Base-by-base conservation (phyloP, 1,140 invertebrate genomes). In the Aphelinus atriplicis region DNA sequence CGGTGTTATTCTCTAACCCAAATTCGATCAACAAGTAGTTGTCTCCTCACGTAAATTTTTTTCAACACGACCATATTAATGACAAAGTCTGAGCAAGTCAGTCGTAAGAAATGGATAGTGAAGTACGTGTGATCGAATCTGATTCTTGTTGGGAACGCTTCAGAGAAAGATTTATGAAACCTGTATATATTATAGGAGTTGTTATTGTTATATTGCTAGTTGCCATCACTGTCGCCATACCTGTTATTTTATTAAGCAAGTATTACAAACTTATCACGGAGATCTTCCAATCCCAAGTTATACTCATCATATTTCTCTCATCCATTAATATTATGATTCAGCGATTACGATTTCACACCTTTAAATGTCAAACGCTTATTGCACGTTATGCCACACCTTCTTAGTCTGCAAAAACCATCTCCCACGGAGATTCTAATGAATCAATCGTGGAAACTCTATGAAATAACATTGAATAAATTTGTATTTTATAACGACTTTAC, bases 21-120 rank as follows among this genome's bases (percentile, higher is more conserved):
- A 62, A 6, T 7, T 3, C n/a, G 2, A 7, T 5, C 3, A 47
- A 63, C 10, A 47, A 47, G 46, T 2, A 63, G 3, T 68, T 74
- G 1, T 58, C 75, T 56, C 66, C 51, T 68, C 60, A 9, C 7
- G 51, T 60, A 75, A 43, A 51, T 26, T 69, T 66, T 69, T 56
- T 63, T 65, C 73, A 67, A 45, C 64, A 66, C 51, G 9, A 67
- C 62, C 67, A 75, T 51, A 63, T 75, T 53, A 68, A 50, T 66
- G 61, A 57, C 26, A 47, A 75, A 75, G 45, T 57, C 7, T 61
- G 63, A 74, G 60, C 61, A 62, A 69, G 60, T 69, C 68, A 7
- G 65, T 68, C 26, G 58, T 26, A 26, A 26, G 26, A 26, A 45
- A 7, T 42, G 1, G 45, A 10, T 10, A 46, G 45, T 10, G 61